Conservation (phyloP, 2,113 vertebrate species). For the Melozone crissalis region DNA sequence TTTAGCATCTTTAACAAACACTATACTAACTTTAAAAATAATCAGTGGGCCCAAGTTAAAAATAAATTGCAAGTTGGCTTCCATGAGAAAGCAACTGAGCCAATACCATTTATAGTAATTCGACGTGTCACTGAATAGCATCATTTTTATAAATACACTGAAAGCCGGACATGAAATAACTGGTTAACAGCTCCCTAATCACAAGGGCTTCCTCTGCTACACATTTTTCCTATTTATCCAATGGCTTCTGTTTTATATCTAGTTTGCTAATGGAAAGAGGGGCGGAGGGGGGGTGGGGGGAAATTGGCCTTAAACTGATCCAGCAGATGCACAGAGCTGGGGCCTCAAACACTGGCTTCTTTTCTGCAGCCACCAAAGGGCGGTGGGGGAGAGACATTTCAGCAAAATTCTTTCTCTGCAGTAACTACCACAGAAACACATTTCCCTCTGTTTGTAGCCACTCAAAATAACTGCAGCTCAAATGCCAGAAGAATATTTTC, state of each 20-base stretch:
- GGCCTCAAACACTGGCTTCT: constrained; percentile 65
- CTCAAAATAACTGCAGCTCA: constrained; percentile 55
- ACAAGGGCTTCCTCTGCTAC: constrained; percentile 69
- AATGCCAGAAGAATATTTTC: constrained; percentile 61
- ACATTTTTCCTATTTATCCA: constrained; percentile 73
- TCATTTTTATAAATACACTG: constrained; percentile 69
- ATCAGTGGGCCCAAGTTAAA: constrained; percentile 18
- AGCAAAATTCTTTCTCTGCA: constrained; percentile 58
- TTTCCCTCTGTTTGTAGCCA: constrained; percentile 53
- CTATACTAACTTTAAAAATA: constrained; percentile 22
- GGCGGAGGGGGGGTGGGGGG: not conserved
- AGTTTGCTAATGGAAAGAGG: constrained; percentile 67
- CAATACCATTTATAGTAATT: constrained; percentile 69
- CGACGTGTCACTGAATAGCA: constrained; percentile 58
- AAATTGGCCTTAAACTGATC: constrained; percentile 65
- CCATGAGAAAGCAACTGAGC: constrained; percentile 33
- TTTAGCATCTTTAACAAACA: constrained; percentile 24
- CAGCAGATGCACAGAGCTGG: constrained; percentile 61
- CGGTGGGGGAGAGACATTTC: constrained; percentile 52
- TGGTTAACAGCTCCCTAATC: constrained; percentile 72
- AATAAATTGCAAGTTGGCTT: constrained; percentile 50
- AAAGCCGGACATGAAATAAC: constrained; percentile 70
- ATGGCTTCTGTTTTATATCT: constrained; percentile 73
- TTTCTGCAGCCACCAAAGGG: constrained; percentile 62
- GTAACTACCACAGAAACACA: constrained; percentile 61